Base-by-base conservation (phyloP, 2,113 vertebrate species). In the Pan troglodytes region DNA sequence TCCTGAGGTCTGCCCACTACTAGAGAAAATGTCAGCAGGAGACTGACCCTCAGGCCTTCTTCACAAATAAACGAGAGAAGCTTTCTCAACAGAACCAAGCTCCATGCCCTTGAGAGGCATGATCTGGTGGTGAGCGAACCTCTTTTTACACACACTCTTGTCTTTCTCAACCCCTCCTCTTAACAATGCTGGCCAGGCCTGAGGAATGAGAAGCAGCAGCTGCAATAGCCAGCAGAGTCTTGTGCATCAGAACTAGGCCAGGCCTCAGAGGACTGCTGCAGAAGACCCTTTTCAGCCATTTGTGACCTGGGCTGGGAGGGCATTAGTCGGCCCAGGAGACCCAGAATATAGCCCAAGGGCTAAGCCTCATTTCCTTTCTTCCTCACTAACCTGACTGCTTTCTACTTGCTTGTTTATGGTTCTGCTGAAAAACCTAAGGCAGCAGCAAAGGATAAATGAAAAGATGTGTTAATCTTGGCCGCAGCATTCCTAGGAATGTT, bases 401-500 rank as follows among this genome's bases (percentile, higher is more conserved):
- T 93, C 38, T 52, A 9, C n/a, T 95, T 67, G 38, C 22, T 91
- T 95, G 9, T 93, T 94, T 95, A 75, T 73, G 3, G 22, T 48
- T 84, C 43, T 90, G 6, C 57, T 72, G 43, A 90, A 43, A 95
- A 40, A 90, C 2, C 4, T 35, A 88, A 11, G 40, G 48, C 10
- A 94, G 6, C 20, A 87, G n/a, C 67, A 94, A 97, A 40, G 10
- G 20, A 59, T 84, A 90, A 92, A 88, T 94, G 50, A 90, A 94
- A 92, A 84, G 43, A 95, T 76, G 64, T 76, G 43, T 84, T 96
- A 76, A 76, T 90, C n/a, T 70, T 90, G 38, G n/a, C 18, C 43
- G 94, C 59, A 95, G 17, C 8, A 92, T 82, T 97, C 90, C 43
- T 90, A 84, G 68, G 43, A 98, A 92, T 93, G 75, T 30, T 87